Evolutionary conservation across 2,888 invertebrate genomes (phyloP), one percentile per base, ranked within the genome.

Genomic region (Meganola albula): DNA sequence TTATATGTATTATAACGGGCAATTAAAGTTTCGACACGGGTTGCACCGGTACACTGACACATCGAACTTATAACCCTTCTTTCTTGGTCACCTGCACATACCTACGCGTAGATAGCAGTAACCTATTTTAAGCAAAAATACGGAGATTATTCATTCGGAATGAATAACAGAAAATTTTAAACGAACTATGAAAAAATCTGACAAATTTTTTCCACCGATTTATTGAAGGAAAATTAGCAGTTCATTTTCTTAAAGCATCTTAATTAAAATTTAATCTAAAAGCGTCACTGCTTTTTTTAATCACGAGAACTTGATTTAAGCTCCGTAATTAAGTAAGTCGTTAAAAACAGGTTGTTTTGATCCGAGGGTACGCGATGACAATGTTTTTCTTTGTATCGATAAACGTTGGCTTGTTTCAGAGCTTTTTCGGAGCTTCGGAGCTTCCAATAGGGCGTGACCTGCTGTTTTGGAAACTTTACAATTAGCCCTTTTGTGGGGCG

Each of bases 291-390:
- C 9, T 24, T 10, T 31, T 50, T 34, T 33, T 29, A 27, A 7
- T 21, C 31, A 39, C 8, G 24, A 23, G 27, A 49, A 49, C 37
- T 50, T 44, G 36, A 50, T 54, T 50, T 41, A 45, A 49, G 50
- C 30, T 38, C 38, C 16, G 42, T 40, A 50, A 52, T 52, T 47
- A 44, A 42, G 41, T 30, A 25, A 45, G 39, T 53, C 34, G 37
- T 50, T 42, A 37, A 47, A 44, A 44, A 32, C 44, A 47, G 34
- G 40, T 29, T 48, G 50, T 40, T 50, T 53, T 44, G 36, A 10
- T 12, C 26, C 25, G 16, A 27, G 29, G 29, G 31, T 16, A 24
- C 11, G 26, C 16, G 35, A 37, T 41, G 48, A 38, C 37, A 27
- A 14, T 10, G 39, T 37, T 14, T 34, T 36, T 27, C 31, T 40